Evolutionary conservation across 2,888 invertebrate species (phyloP).

Genomic region (Hydrotaea cyrtoneurina): DNA sequence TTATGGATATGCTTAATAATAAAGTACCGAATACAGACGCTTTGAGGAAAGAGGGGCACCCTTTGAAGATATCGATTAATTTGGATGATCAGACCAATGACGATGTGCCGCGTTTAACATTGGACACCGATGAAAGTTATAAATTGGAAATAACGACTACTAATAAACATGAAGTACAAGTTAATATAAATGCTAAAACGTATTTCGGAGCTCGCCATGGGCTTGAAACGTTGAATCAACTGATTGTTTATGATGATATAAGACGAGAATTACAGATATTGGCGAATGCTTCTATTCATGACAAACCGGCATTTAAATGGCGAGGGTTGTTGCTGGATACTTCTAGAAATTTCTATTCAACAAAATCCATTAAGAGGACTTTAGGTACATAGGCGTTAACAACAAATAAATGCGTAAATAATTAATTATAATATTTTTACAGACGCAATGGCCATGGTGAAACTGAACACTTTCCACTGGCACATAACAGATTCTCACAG

Average conservation of each 20-base stretch:
- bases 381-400: conserved; percentile 83
- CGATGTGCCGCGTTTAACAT: conserved; percentile 77
- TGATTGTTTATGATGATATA: conserved; percentile 80
- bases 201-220: conserved; percentile 85
- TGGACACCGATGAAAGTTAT: conserved; percentile 84
- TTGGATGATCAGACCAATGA: conserved; percentile 69
- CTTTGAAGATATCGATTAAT: conserved; percentile 78
- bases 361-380: conserved; percentile 87
- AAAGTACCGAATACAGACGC: conserved; percentile 75
- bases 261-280: conserved; percentile 83
- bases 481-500: conserved; percentile 96
- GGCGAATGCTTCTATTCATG: conserved; percentile 84
- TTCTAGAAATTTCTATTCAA: conserved; percentile 90
- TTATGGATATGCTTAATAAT: conserved; percentile 75
- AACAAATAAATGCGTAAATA: too few relatives aligned
- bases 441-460: conserved; percentile 95
- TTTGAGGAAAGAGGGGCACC: conserved; percentile 80
- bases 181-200: conserved; percentile 82
- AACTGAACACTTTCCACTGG: conserved; percentile 97
- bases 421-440: conserved; percentile 46
- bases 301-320: conserved; percentile 92
- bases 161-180: conserved; percentile 78
- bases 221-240: conserved; percentile 82
- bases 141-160: conserved; percentile 69
- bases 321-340: conserved; percentile 95